Evolutionary conservation across 1,140 invertebrate genomes (phyloP), one percentile per base, ranked within the genome.

Genomic region (Radopholus similis): DNA sequence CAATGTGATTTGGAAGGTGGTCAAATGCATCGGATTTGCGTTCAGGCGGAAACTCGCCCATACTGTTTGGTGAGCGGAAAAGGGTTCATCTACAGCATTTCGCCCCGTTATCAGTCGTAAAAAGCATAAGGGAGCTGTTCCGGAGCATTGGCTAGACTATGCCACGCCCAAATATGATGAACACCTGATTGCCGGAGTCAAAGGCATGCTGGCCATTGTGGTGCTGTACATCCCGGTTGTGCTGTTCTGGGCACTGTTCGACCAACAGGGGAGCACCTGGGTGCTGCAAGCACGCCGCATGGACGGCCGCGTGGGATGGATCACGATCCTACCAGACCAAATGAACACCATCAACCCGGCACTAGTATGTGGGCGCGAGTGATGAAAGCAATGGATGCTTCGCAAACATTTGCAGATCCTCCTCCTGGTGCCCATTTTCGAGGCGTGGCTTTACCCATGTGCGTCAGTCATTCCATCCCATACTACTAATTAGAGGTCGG

Each of bases 321-420:
- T 81, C 28, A 83, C 81, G 2, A 70, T 95, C 11, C 88, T 91
- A 70, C 90, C 93, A 0, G 92, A 95, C 83, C 92, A 95, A 83
- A 89, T 95, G 86, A 90, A 91, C 84, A 89, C 83, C 1, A 78
- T 81, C 21, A 81, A 81, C 70, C 80, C 79, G n/a, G n/a, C n/a
- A n/a, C n/a, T n/a, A n/a, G n/a, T n/a, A n/a, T n/a, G n/a, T n/a
- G n/a, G n/a, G n/a, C n/a, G n/a, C n/a, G n/a, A n/a, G n/a, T n/a
- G n/a, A n/a, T n/a, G n/a, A n/a, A n/a, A n/a, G n/a, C n/a, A n/a
- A n/a, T n/a, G n/a, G n/a, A n/a, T n/a, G n/a, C n/a, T n/a, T n/a
- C n/a, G n/a, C n/a, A n/a, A n/a, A n/a, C n/a, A n/a, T n/a, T 23
- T 81, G 21, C 57, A 76, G 18, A 65, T 83, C 37, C 57, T 82